Conservation (phyloP, 2,888 invertebrate genomes). For the Dynastes maya region DNA sequence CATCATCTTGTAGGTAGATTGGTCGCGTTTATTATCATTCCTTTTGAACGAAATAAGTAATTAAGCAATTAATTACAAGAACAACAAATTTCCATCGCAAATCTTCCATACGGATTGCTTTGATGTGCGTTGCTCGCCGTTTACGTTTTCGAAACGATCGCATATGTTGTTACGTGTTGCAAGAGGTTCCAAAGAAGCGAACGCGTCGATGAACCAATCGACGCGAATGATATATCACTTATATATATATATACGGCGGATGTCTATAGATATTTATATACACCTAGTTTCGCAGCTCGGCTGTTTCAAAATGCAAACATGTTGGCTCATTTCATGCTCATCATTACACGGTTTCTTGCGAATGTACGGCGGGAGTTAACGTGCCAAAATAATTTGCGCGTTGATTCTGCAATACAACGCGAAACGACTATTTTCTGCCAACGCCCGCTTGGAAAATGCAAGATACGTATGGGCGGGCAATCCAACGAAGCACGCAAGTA, state of each 20-base stretch:
- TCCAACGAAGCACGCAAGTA: neutral
- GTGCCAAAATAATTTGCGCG: slow-evolving; percentile 46
- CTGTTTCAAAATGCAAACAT: slow-evolving; percentile 36
- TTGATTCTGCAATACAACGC: slow-evolving; percentile 4
- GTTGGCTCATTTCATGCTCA: slow-evolving; percentile 39
- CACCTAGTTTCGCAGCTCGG: slow-evolving; percentile 42
- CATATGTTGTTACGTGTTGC: slow-evolving; percentile 3
- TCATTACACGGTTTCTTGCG: slow-evolving; percentile 13
- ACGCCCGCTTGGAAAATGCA: neutral
- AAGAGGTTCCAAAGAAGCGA: slow-evolving; percentile 34
- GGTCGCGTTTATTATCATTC: neutral
- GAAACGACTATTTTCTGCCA: slow-evolving; percentile 34
- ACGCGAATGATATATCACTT: slow-evolving; percentile 40
- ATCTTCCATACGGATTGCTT: neutral
- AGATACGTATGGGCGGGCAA: too few relatives aligned
- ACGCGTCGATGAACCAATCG: slow-evolving; percentile 43
- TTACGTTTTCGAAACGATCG: slow-evolving; percentile 26
- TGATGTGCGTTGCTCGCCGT: slow-evolving; percentile 18
- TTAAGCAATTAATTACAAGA: slow-evolving; percentile 20
- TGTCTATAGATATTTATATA: slow-evolving; percentile 44
- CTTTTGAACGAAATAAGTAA: neutral
- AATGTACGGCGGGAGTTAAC: neutral
- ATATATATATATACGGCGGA: neutral
- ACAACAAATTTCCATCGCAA: neutral
- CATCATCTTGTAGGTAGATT: neutral